These are phyloP conservation scores for Dicrurus megarhynchus DNA, from an alignment of 2,113 vertebrate genomes.

Conservation along the genomic window DNA sequence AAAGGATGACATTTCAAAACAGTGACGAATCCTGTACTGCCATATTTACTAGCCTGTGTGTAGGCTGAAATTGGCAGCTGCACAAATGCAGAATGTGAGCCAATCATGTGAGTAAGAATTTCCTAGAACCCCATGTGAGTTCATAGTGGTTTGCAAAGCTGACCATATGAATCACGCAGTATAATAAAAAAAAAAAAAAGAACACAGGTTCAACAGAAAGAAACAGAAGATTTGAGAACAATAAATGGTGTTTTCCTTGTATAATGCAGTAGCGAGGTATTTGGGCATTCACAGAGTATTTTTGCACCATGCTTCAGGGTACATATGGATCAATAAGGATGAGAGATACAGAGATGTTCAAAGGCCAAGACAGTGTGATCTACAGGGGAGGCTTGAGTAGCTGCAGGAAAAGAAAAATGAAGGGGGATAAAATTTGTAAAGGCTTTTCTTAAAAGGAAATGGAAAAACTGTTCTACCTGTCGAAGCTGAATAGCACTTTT, in stretches of 20 bases:
- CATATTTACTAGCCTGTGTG: neutral
- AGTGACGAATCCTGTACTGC: neutral
- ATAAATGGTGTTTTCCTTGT: neutral
- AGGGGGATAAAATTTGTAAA: neutral
- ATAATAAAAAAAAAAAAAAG: neutral
- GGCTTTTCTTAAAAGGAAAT: neutral
- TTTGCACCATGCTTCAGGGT: neutral
- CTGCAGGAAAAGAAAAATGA: neutral
- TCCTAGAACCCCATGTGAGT: neutral
- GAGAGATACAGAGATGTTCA: neutral
- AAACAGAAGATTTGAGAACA: neutral
- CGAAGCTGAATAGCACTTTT: neutral
- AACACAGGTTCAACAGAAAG: neutral
- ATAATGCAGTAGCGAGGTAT: neutral
- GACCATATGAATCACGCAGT: neutral
- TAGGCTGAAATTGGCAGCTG: neutral
- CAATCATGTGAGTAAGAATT: neutral
- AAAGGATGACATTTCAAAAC: neutral
- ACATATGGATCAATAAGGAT: neutral
- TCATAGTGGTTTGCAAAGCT: neutral
- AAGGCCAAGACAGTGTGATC: neutral
- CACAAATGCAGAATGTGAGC: neutral
- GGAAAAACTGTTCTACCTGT: neutral
- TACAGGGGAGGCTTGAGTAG: neutral
- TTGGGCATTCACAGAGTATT: neutral